Percentiles rank a stretch among this genome's conserved stretches.
Conservation (phyloP, 2,888 invertebrate species). For the Tribolium freemani region DNA sequence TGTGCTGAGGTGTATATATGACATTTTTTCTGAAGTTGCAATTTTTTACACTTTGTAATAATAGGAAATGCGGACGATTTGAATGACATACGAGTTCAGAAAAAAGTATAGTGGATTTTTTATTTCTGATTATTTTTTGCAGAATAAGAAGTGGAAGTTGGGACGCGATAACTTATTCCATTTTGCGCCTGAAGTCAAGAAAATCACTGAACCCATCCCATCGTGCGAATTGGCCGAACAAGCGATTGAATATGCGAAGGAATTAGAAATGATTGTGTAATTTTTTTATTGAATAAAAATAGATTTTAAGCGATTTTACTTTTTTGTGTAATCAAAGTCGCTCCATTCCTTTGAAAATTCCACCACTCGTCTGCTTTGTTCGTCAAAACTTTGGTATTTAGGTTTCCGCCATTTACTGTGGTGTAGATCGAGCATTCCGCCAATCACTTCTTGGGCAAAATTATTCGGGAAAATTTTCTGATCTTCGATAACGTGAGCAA, state of each 20-base stretch:
- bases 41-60: too few relatives aligned
- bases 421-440: constrained; percentile 93
- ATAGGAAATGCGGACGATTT: too few relatives aligned
- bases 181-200: constrained; percentile 84
- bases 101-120: too few relatives aligned
- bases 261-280: constrained; percentile 99
- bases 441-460: constrained; percentile 97
- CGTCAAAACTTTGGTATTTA: constrained; percentile 79
- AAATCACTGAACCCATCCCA: constrained; percentile 84
- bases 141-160: constrained; percentile 86
- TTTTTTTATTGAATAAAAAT: constrained; percentile 24
- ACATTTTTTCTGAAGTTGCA: too few relatives aligned
- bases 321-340: constrained; percentile 72
- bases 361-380: constrained; percentile 82
- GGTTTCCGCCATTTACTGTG: constrained; percentile 89
- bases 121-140: constrained; percentile 52
- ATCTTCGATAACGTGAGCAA: constrained; percentile 98
- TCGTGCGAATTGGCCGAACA: constrained; percentile 93
- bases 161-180: constrained; percentile 85
- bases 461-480: constrained; percentile 86
- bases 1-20: too few relatives aligned
- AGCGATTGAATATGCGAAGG: constrained; percentile 96
- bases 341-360: constrained; percentile 82
- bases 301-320: constrained; percentile 25
- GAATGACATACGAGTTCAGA: too few relatives aligned